Base-by-base conservation (phyloP, 2,797 vertebrate genomes). In the Odontamblyopus rebecca region DNA sequence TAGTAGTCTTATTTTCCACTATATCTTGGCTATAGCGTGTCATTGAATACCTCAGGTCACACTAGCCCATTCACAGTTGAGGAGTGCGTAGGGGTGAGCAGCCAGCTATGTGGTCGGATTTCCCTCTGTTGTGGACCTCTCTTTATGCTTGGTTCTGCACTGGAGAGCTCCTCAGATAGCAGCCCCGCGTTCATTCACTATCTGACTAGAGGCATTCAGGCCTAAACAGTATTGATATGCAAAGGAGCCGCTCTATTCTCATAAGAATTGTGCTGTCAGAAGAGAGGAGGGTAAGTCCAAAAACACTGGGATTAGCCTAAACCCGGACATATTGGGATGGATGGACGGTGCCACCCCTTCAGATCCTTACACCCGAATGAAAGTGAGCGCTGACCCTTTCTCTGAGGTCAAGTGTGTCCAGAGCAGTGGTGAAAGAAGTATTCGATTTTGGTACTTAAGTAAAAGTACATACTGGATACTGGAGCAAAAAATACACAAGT, bases 131-230 rank as follows among this genome's bases (percentile, higher is more conserved):
- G 78, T 90, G 88, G 94, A 94, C 93, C 93, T 91, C 88, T 92
- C 83, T 91, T 92, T 93, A 91, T 95, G 90, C 93, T 56, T 74
- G 65, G 71, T 68, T 84, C 81, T 86, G 76, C 70, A 77, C 82
- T 81, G 77, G 71, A 86, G 83, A 83, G 64, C 61, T 92, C 82
- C 92, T 89, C 91, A 93, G 93, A 94, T 92, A 91, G 91, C 91
- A 90, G 93, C 71, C 83, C 75, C 81, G 83, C 80, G 82, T 76
- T 94, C 92, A 93, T 96, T 95, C 94, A 93, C 90, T 93, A 95
- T 93, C 92, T 94, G 93, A 95, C 93, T 93, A 92, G 85, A 83
- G 84, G 89, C 94, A 96, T 95, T 96, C 93, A 95, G 79, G 87
- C 87, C 75, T 82, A 86, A 89, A 88, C 80, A 38, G 11, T 89